Evolutionary conservation across 23 tunicate species (phyloP).

Genomic region (Clavelina lepadiformis): DNA sequence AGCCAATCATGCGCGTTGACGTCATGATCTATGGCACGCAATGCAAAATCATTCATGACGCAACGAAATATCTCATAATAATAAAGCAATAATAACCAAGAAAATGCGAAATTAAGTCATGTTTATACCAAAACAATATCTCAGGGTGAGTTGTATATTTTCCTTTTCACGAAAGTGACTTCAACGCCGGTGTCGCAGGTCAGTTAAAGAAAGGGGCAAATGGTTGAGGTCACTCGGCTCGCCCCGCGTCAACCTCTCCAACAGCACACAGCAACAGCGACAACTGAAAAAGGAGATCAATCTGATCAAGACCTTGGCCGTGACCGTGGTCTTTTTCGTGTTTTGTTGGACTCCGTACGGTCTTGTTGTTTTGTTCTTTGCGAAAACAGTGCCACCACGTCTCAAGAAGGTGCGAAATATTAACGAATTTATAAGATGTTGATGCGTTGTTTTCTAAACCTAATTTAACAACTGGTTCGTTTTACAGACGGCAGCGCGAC

Average conservation of each 20-base stretch:
- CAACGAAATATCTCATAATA: too few species aligned
- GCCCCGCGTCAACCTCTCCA: too few species aligned
- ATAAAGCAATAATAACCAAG: too few species aligned
- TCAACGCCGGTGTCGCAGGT: neutral
- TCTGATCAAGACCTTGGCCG: slow-evolving; percentile 31
- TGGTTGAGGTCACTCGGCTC: slow-evolving; percentile 1
- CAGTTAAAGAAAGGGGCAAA: slow-evolving; percentile 5
- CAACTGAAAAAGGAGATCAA: slow-evolving; percentile 3
- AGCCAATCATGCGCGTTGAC: too few species aligned
- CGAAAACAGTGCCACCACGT: slow-evolving; percentile 10
- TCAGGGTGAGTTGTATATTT: too few species aligned
- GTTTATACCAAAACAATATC: too few species aligned
- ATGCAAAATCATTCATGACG: too few species aligned
- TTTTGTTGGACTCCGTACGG: slow-evolving; percentile 44
- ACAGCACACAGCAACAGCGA: neutral
- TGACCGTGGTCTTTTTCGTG: slow-evolving; percentile 21
- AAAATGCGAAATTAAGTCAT: too few species aligned
- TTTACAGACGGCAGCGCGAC: slow-evolving; percentile 35
- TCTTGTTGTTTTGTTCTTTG: neutral
- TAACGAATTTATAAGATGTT: neutral
- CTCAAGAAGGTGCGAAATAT: slow-evolving; percentile 17
- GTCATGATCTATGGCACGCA: too few species aligned
- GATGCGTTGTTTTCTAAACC: neutral
- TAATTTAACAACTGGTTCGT: too few species aligned
- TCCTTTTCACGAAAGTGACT: too few species aligned